A percentile compares a stretch with the other conserved stretches of the same genome.
Evolutionary conservation across 2,888 invertebrate species (phyloP).

Genomic region (Maniola hyperantus): DNA sequence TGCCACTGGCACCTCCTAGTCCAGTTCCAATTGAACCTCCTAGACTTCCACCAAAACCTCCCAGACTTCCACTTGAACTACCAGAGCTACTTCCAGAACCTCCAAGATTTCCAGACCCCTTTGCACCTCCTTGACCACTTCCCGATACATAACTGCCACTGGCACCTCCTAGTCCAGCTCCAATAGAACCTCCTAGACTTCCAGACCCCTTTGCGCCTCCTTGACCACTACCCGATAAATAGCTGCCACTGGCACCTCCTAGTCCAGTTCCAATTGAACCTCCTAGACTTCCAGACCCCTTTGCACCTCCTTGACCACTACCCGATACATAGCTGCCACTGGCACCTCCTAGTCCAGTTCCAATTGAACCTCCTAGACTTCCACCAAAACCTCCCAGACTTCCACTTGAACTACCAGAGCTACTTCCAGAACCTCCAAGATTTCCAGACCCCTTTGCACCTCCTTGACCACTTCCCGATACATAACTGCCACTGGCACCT

Average conservation of each 20-base stretch:
- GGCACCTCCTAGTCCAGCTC: neutral
- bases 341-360: too few species aligned
- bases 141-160: slow-evolving; percentile 31
- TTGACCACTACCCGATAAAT: slow-evolving; percentile 29
- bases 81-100: slow-evolving; percentile 26
- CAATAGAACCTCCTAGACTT: too few species aligned
- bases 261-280: too few species aligned
- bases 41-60: slow-evolving; percentile 24
- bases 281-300: too few species aligned
- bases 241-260: too few species aligned
- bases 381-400: too few species aligned
- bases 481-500: slow-evolving; percentile 26
- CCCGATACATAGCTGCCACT: too few species aligned
- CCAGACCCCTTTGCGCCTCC: neutral
- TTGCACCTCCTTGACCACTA: too few species aligned
- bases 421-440: neutral
- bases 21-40: slow-evolving; percentile 8
- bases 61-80: slow-evolving; percentile 36
- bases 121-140: slow-evolving; percentile 40
- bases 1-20: slow-evolving; percentile 25
- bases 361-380: too few species aligned
- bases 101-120: slow-evolving; percentile 25
- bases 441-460: slow-evolving; percentile 37
- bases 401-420: too few species aligned
- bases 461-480: slow-evolving; percentile 35